phyloP scores from a whole-genome alignment of 2,113 vertebrate species.

The Pseudorasbora parva region DNA sequence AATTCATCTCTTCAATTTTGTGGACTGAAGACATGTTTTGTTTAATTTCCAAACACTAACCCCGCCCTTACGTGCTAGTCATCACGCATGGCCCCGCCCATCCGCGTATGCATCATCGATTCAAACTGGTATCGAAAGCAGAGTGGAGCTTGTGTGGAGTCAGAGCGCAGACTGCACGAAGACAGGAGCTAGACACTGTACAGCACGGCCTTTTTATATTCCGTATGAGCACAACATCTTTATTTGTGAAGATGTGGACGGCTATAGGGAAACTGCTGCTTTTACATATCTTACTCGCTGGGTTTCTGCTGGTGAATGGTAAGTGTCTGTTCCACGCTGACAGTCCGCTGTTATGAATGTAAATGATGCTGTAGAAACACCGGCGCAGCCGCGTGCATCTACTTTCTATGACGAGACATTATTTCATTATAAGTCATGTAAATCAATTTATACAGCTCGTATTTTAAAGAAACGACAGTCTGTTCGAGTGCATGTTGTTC shows the following conservation, averaged over 20 bases:
- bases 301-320: constrained; percentile 69
- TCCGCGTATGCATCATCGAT: constrained; percentile 68
- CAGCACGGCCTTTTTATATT: constrained; percentile 44
- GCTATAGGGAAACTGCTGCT: constrained; percentile 74
- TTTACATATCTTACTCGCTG: constrained; percentile 74
- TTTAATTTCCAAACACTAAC: background rate
- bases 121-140: constrained; percentile 68
- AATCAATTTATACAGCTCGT: background rate
- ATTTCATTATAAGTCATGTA: background rate
- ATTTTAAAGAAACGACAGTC: background rate
- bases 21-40: background rate
- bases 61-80: constrained; percentile 31
- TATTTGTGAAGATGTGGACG: constrained; percentile 77
- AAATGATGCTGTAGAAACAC: constrained; percentile 22
- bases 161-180: constrained; percentile 47
- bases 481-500: background rate
- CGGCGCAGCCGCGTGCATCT: background rate
- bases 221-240: constrained; percentile 58
- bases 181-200: constrained; percentile 54
- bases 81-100: constrained; percentile 69
- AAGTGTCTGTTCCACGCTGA: constrained; percentile 31
- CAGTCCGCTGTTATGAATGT: constrained; percentile 28
- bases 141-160: constrained; percentile 43
- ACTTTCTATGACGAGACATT: constrained; percentile 33
- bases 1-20: background rate